Evolutionary conservation across 2,797 vertebrate genomes (phyloP).

Genomic region (Falco rusticolus): DNA sequence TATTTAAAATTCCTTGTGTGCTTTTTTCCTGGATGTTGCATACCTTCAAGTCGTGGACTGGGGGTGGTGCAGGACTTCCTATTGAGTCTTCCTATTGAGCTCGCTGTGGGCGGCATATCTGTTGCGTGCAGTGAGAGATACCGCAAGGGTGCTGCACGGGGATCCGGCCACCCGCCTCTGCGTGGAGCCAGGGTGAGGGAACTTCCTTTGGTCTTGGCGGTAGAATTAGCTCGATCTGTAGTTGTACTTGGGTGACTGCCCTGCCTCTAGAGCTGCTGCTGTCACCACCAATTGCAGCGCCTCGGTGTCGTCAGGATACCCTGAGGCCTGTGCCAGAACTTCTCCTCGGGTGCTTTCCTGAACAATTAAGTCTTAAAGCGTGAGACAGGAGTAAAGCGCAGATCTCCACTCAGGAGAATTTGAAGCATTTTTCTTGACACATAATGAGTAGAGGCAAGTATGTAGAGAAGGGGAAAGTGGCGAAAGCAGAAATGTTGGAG

Average conservation of each 20-base stretch:
- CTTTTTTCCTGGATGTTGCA: not conserved
- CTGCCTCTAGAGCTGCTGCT: not conserved
- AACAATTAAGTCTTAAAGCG: not conserved
- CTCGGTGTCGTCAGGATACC: not conserved
- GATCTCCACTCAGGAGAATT: not conserved
- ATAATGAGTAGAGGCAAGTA: not conserved
- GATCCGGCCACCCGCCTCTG: rapidly evolving
- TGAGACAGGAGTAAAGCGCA: not conserved
- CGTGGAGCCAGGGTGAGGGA: not conserved
- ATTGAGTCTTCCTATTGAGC: not conserved
- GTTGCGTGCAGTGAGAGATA: not conserved
- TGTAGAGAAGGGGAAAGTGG: not conserved
- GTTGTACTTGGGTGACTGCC: not conserved
- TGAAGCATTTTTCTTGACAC: not conserved
- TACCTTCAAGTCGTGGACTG: not conserved
- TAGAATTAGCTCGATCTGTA: not conserved
- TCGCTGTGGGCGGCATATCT: not conserved
- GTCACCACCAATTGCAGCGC: not conserved
- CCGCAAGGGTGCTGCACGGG: not conserved
- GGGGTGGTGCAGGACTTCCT: not conserved
- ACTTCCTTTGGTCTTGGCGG: not conserved
- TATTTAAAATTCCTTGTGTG: not conserved
- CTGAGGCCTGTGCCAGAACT: not conserved
- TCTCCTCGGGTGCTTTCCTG: rapidly evolving
- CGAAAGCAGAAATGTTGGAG: not conserved